Conservation (phyloP, 2,797 vertebrate genomes). For the Sarcophilus harrisii region DNA sequence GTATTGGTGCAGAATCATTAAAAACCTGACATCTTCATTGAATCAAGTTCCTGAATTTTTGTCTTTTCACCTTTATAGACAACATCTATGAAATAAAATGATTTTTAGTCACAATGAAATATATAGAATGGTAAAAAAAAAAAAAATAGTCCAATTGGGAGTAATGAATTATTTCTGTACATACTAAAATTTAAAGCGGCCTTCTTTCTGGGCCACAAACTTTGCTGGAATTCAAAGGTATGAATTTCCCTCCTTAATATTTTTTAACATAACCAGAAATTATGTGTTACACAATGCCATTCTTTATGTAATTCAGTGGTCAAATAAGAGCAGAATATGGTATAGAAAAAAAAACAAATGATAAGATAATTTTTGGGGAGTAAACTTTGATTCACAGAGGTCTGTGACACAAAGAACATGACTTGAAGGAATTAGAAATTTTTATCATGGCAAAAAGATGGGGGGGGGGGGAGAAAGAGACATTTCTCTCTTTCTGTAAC, state of each 20-base stretch:
- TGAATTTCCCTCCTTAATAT: neutral
- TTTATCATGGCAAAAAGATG: neutral
- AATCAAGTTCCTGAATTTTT: neutral
- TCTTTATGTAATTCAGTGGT: neutral
- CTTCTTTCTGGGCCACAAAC: neutral
- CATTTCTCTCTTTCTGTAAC: neutral
- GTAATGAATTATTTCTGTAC: neutral
- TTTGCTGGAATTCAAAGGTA: neutral
- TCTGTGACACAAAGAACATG: neutral
- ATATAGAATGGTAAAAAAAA: neutral
- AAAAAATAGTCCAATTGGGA: neutral
- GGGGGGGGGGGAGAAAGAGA: no score
- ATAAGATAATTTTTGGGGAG: neutral
- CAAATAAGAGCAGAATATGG: neutral
- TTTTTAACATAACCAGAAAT: neutral
- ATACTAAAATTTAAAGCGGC: neutral
- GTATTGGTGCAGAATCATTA: neutral
- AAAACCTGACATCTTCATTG: neutral
- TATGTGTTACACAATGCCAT: neutral
- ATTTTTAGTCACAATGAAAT: neutral
- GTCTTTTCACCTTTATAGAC: neutral
- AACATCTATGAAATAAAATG: neutral
- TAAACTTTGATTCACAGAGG: neutral
- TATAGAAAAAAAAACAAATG: neutral
- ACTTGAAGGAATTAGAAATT: neutral